Percentiles rank a stretch among this genome's conserved stretches.
Evolutionary conservation across 2,797 vertebrate species (phyloP).

Genomic region (Rhinatrema bivittatum): DNA sequence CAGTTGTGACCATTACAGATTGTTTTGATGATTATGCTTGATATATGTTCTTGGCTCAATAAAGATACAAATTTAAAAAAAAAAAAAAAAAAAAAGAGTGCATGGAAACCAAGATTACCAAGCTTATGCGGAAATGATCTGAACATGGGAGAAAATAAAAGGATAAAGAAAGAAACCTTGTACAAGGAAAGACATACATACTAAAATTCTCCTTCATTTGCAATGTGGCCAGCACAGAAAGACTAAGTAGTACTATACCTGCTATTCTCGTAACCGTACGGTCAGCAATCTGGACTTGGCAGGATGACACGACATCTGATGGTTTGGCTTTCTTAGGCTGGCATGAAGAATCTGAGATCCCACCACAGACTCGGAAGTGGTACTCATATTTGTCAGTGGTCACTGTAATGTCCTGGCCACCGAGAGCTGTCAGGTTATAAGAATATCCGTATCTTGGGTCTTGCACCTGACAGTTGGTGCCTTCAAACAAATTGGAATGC

Average conservation of each 20-base stretch:
- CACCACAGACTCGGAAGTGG: conserved; percentile 75
- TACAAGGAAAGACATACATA: too few relatives aligned
- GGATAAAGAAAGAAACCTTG: too few relatives aligned
- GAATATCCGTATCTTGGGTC: conserved; percentile 73
- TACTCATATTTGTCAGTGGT: conserved; percentile 63
- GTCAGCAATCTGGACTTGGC: conserved; percentile 65
- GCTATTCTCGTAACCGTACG: conserved; percentile 52
- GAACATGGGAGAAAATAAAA: too few relatives aligned
- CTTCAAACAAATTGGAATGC: conserved; percentile 40
- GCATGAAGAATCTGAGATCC: conserved; percentile 54
- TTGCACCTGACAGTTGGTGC: conserved; percentile 72
- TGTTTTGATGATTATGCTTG: too few relatives aligned
- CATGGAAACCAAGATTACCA: too few relatives aligned
- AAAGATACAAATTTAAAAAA: too few relatives aligned
- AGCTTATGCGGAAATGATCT: too few relatives aligned
- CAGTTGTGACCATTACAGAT: too few relatives aligned
- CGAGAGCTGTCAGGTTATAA: conserved; percentile 74
- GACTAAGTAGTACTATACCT: conserved; percentile 51
- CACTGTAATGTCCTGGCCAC: conserved; percentile 53
- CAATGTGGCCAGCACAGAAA: too few relatives aligned
- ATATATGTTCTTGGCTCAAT: too few relatives aligned
- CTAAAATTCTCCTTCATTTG: too few relatives aligned
- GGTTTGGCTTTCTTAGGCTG: accelerated
- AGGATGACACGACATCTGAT: conserved; percentile 64
- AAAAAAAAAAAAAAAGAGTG: too few relatives aligned